Conservation (phyloP, 2,888 invertebrate genomes). For the Cerastis rubricosa region DNA sequence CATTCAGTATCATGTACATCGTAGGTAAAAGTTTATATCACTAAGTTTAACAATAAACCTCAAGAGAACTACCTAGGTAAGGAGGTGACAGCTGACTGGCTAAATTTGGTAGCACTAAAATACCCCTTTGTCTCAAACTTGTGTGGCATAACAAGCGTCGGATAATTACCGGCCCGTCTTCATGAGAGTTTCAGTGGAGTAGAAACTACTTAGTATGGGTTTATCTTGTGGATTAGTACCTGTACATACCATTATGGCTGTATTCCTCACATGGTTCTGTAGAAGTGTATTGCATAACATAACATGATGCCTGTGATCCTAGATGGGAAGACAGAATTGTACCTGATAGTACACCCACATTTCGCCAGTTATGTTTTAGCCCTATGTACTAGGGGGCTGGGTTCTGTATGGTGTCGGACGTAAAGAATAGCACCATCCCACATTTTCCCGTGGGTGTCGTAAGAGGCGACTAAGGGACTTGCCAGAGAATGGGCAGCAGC, state of each 20-base stretch:
- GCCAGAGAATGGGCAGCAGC: no score
- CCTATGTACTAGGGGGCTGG: no score
- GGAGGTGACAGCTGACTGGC: constrained; percentile 19
- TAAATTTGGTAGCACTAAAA: constrained; percentile 34
- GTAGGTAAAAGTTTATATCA: neutral
- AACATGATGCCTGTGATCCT: no score
- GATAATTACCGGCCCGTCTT: constrained; percentile 45
- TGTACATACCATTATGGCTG: neutral
- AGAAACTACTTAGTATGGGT: neutral
- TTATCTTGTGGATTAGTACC: constrained; percentile 5
- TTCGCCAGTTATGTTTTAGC: no score
- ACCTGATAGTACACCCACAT: no score
- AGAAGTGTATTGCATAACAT: no score
- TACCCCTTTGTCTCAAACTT: constrained; percentile 52
- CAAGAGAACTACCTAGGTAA: constrained; percentile 5
- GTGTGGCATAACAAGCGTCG: constrained; percentile 23
- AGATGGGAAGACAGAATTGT: no score
- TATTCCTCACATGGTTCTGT: no score
- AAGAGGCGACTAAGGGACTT: no score
- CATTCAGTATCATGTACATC: neutral
- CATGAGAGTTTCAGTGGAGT: constrained; percentile 29
- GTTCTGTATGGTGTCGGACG: no score
- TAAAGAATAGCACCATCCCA: no score
- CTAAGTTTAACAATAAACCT: constrained; percentile 1
- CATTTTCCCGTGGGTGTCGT: no score